phyloP scores from a whole-genome alignment of 1,140 invertebrate species.

The Pseudomyrmex cubaensis region DNA sequence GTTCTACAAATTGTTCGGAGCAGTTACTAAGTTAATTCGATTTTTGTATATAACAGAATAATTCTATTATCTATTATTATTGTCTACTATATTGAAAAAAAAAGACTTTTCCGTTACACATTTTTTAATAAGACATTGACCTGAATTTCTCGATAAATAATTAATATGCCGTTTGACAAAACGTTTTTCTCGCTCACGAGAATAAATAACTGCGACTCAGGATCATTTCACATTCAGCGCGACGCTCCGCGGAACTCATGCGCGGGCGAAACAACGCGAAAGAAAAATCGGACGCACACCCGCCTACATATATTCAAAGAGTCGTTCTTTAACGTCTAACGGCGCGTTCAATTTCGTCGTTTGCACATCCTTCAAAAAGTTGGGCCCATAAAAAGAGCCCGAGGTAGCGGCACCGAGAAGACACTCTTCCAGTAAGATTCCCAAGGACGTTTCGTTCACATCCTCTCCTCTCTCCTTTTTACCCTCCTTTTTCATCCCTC shows the following conservation, averaged over 20 bases:
- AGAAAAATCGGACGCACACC: conserved; percentile 55
- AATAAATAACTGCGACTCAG: conserved; percentile 33
- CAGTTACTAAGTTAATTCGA: no score
- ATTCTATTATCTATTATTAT: no score
- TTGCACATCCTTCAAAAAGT: conserved; percentile 71
- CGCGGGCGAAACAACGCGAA: conserved; percentile 43
- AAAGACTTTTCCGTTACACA: no score
- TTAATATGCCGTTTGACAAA: conserved; percentile 26
- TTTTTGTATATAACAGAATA: no score
- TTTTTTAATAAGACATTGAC: not conserved
- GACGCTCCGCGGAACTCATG: conserved; percentile 29
- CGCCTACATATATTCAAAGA: conserved; percentile 38
- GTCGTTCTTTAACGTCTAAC: conserved; percentile 57
- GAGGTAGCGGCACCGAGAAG: conserved; percentile 37
- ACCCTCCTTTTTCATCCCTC: not conserved
- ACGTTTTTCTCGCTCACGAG: not conserved
- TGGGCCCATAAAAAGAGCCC: conserved; percentile 63
- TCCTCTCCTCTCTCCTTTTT: not conserved
- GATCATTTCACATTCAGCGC: conserved; percentile 54
- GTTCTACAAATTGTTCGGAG: no score
- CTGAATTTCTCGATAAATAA: conserved; percentile 24
- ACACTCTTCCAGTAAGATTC: conserved; percentile 36
- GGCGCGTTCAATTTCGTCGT: conserved; percentile 69
- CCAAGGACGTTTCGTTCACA: conserved; percentile 62
- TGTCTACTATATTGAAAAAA: no score